Percentiles rank a stretch among this genome's conserved stretches.
These are phyloP conservation scores for Reticulitermes speratus DNA, from an alignment of 1,140 invertebrate species.

Conservation along the genomic window DNA sequence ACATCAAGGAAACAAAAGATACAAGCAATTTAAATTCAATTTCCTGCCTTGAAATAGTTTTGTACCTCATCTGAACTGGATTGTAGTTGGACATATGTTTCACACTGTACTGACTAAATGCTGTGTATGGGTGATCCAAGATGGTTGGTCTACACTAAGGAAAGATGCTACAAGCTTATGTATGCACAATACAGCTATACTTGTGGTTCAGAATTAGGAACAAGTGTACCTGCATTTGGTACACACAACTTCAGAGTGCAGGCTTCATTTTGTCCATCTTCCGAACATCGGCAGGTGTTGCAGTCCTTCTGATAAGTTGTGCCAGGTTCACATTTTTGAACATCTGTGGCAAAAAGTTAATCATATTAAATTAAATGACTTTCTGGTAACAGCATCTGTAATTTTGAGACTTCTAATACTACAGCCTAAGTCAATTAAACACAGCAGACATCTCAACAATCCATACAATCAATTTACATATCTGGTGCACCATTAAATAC, in stretches of 20 bases:
- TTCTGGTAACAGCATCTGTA: too few relatives aligned
- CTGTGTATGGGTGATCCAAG: background rate
- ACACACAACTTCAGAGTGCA: constrained; percentile 19
- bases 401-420: too few relatives aligned
- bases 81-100: too few relatives aligned
- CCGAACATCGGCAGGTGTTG: constrained; percentile 33
- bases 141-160: background rate
- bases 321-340: constrained; percentile 29
- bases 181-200: background rate
- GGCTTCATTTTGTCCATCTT: background rate
- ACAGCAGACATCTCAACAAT: too few relatives aligned
- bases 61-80: too few relatives aligned
- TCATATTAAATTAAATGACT: too few relatives aligned
- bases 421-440: too few relatives aligned
- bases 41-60: too few relatives aligned
- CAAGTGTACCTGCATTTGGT: background rate
- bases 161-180: background rate
- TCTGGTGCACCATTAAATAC: too few relatives aligned
- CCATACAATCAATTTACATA: too few relatives aligned
- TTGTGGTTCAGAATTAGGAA: background rate
- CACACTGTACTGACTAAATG: background rate
- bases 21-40: too few relatives aligned
- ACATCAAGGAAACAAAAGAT: too few relatives aligned
- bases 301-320: constrained; percentile 27
- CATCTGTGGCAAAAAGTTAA: background rate